phyloP scores from a whole-genome alignment of 1,140 invertebrate species.

The Apis laboriosa region DNA sequence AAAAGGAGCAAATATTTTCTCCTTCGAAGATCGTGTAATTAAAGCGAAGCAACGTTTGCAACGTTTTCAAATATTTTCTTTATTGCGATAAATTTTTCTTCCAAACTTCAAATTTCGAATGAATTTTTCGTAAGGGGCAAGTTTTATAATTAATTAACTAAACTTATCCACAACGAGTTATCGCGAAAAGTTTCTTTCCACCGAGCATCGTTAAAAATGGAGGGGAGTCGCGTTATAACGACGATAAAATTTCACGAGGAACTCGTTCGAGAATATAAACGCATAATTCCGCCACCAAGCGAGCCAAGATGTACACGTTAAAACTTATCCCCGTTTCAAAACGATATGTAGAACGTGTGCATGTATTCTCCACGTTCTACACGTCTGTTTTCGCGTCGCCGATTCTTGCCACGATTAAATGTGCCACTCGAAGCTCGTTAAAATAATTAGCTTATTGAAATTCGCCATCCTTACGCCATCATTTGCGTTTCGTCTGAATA shows the following conservation, averaged over 20 bases:
- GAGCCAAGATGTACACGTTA: too few relatives aligned
- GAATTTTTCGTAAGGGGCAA: neutral
- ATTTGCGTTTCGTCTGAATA: neutral
- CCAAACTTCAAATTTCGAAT: neutral
- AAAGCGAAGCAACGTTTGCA: neutral
- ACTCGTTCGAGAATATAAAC: neutral
- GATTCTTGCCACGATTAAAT: slow-evolving; percentile 19
- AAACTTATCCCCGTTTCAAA: too few relatives aligned
- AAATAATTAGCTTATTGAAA: slow-evolving; percentile 53
- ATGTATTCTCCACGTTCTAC: neutral
- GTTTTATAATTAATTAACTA: slow-evolving; percentile 6
- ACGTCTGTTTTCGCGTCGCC: slow-evolving; percentile 6
- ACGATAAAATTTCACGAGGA: neutral
- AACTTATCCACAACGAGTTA: neutral
- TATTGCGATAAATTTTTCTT: neutral
- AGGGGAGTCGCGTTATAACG: too few relatives aligned
- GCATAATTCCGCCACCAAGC: neutral
- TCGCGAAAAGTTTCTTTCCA: neutral
- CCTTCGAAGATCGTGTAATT: neutral
- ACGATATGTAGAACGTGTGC: neutral
- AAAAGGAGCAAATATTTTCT: neutral
- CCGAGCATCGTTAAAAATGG: neutral
- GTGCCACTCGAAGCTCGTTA: slow-evolving; percentile 56
- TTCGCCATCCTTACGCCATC: neutral
- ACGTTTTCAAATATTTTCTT: neutral